Conservation (phyloP, 2,113 vertebrate species). For the Cromileptes altivelis region DNA sequence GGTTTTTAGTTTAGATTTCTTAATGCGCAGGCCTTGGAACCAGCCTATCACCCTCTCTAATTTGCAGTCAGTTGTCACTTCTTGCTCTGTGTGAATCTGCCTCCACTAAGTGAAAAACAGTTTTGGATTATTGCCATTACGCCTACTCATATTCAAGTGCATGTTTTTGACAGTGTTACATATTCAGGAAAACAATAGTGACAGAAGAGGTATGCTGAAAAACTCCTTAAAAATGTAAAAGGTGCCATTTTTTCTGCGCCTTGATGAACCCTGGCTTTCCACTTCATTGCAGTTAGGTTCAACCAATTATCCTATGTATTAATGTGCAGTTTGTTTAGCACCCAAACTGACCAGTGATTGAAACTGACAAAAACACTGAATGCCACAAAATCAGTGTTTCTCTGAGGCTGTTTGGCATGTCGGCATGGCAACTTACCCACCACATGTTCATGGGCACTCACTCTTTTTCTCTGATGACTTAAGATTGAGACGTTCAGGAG, state of each 20-base stretch:
- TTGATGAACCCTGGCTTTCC: neutral
- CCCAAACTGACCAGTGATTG: too few relatives aligned
- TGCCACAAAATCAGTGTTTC: too few relatives aligned
- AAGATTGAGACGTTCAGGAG: too few relatives aligned
- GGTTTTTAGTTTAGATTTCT: slow-evolving; percentile 43
- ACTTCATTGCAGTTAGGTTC: neutral
- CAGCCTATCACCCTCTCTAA: neutral
- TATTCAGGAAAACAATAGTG: neutral
- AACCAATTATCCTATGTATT: neutral
- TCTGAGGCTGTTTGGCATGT: too few relatives aligned
- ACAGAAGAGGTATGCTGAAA: neutral
- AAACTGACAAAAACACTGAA: too few relatives aligned
- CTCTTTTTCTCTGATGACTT: too few relatives aligned
- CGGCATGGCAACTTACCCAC: too few relatives aligned
- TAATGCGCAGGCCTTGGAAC: slow-evolving; percentile 12
- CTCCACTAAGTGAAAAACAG: neutral
- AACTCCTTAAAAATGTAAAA: neutral
- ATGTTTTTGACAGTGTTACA: neutral
- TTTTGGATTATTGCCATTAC: neutral
- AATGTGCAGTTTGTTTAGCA: neutral
- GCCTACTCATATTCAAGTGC: neutral
- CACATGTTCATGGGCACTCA: too few relatives aligned
- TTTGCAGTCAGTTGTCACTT: slow-evolving; percentile 29
- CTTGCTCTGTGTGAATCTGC: neutral
- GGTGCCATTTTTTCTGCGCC: neutral